Percentiles rank a stretch among this genome's conserved stretches.
Evolutionary conservation across 2,113 vertebrate species (phyloP).

Genomic region (Eclectus roratus): DNA sequence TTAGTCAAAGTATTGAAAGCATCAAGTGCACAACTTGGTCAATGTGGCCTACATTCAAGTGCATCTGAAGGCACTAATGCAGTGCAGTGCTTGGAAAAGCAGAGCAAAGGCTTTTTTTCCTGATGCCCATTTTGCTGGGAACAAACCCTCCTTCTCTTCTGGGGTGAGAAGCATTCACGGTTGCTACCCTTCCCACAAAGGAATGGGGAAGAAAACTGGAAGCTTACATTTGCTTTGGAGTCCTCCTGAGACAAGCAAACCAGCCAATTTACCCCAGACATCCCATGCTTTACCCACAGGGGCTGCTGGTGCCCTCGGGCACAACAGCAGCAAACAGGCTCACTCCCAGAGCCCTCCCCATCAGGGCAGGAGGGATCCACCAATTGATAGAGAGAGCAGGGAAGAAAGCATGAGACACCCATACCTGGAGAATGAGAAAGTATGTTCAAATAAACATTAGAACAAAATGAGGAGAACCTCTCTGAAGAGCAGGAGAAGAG

Average conservation of each 20-base stretch:
- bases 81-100: background rate
- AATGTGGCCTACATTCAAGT: background rate
- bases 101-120: background rate
- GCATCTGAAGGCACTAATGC: background rate
- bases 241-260: background rate
- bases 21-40: background rate
- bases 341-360: background rate
- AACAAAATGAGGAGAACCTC: background rate
- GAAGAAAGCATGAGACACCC: background rate
- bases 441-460: background rate
- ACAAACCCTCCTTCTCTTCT: background rate
- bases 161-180: background rate
- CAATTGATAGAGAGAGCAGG: background rate
- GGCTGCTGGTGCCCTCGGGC: background rate
- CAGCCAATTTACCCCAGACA: background rate
- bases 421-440: background rate
- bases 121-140: background rate
- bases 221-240: background rate
- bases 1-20: background rate
- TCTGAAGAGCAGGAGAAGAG: background rate
- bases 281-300: background rate
- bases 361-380: background rate
- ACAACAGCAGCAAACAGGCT: background rate
- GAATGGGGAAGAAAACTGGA: background rate
- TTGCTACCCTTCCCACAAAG: background rate